phyloP scores from a whole-genome alignment of 2,888 invertebrate species.

The Ommatoiulus sabulosus region DNA sequence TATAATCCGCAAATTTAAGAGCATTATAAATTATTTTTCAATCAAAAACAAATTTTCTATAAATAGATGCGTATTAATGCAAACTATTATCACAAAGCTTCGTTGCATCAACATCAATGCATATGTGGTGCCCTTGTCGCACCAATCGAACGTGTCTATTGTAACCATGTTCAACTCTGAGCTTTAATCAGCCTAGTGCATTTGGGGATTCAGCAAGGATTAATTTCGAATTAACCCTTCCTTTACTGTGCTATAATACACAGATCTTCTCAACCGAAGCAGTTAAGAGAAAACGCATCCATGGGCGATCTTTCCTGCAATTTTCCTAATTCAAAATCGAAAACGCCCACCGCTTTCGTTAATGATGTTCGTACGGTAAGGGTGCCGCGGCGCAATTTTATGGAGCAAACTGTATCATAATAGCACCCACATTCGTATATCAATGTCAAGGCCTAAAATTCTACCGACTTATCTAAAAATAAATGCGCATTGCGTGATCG shows the following conservation, averaged over 20 bases:
- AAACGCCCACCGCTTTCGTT: constrained; percentile 23
- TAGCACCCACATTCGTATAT: not conserved
- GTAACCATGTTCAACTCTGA: no score
- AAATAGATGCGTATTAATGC: no score
- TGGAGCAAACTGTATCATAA: not conserved
- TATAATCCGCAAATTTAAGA: no score
- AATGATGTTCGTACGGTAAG: not conserved
- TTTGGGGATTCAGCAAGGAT: no score
- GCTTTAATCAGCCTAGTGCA: no score
- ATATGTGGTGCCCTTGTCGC: no score
- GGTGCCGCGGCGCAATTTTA: not conserved
- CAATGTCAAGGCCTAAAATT: not conserved
- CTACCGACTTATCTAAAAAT: not conserved
- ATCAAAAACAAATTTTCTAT: no score
- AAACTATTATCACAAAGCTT: no score
- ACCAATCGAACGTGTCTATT: no score
- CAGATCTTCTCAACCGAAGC: not conserved
- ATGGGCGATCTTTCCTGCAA: not conserved
- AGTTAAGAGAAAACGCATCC: not conserved
- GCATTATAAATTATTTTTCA: no score
- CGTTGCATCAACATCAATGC: no score
- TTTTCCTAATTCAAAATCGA: constrained; percentile 4
- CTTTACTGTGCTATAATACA: not conserved
- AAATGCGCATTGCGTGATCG: not conserved
- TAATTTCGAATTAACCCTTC: not conserved